A percentile compares a stretch with the other conserved stretches of the same genome.
Conservation (phyloP, 2,113 vertebrate species). For the Salminus brasiliensis region DNA sequence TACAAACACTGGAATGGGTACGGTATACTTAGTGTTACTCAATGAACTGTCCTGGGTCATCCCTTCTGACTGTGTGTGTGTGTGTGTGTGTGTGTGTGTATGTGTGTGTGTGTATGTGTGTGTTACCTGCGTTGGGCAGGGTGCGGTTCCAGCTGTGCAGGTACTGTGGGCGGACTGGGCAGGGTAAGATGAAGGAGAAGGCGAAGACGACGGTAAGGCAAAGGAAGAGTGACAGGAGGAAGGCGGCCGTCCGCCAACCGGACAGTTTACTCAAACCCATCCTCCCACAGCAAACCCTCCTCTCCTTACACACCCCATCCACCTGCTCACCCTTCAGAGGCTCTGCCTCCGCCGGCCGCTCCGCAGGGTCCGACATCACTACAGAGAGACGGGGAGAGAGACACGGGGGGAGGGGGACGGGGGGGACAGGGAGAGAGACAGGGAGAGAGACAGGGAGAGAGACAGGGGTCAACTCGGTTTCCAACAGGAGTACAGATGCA, state of each 20-base stretch:
- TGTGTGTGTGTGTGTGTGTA: too few species aligned
- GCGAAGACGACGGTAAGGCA: slow-evolving; percentile 88
- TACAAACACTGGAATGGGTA: too few species aligned
- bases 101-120: neutral
- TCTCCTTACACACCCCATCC: slow-evolving; percentile 64
- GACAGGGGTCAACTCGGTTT: too few species aligned
- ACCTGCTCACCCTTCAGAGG: slow-evolving; percentile 82
- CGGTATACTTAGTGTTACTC: too few species aligned
- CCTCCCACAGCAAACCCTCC: slow-evolving; percentile 53
- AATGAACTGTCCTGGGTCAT: too few species aligned
- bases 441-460: neutral
- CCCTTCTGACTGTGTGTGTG: too few species aligned
- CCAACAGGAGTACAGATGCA: too few species aligned
- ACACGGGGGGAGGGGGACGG: slow-evolving; percentile 40
- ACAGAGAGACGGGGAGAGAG: slow-evolving; percentile 26
- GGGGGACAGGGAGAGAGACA: neutral
- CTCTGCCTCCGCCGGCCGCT: slow-evolving; percentile 79
- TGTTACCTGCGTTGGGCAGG: slow-evolving; percentile 78
- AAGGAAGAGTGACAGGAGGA: slow-evolving; percentile 86
- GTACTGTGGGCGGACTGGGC: slow-evolving; percentile 84
- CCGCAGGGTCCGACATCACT: slow-evolving; percentile 75
- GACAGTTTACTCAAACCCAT: slow-evolving; percentile 72
- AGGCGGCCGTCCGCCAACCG: slow-evolving; percentile 82
- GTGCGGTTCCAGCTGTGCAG: slow-evolving; percentile 74
- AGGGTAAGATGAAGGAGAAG: slow-evolving; percentile 92